These are phyloP conservation scores for Nanorana parkeri DNA, from an alignment of 2,113 vertebrate species.

Conservation along the genomic window DNA sequence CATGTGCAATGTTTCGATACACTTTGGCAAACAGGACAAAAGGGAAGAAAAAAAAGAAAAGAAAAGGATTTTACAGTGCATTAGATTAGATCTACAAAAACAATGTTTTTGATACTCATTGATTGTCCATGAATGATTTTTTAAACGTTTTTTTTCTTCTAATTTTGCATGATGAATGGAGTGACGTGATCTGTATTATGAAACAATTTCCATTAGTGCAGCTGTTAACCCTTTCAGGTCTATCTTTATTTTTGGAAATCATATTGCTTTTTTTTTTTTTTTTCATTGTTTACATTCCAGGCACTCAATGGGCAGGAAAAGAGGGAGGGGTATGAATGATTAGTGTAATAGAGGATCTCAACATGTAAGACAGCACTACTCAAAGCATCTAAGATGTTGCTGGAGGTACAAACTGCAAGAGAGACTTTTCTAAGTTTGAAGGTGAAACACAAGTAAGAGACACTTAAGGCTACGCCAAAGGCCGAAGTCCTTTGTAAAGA, in stretches of 20 bases:
- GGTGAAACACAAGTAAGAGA: constrained; percentile 47
- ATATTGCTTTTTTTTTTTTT: constrained; percentile 74
- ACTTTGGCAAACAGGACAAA: constrained; percentile 72
- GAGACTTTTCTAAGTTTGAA: background rate
- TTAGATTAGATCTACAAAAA: constrained; percentile 70
- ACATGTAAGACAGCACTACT: background rate
- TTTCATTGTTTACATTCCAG: constrained; percentile 68
- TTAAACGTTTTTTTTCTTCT: background rate
- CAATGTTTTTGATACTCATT: constrained; percentile 59
- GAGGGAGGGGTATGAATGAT: constrained; percentile 27
- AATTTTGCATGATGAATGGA: constrained; percentile 50
- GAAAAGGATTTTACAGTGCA: constrained; percentile 77
- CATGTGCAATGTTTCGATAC: constrained; percentile 69
- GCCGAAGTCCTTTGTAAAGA: constrained; percentile 48
- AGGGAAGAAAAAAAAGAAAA: constrained; percentile 47
- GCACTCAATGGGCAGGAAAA: constrained; percentile 66
- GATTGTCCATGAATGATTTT: constrained; percentile 68
- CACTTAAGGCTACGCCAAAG: constrained; percentile 56
- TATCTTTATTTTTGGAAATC: constrained; percentile 67
- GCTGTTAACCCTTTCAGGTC: constrained; percentile 68
- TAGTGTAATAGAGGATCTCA: constrained; percentile 54
- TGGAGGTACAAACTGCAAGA: constrained; percentile 32
- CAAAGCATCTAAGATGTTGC: constrained; percentile 21
- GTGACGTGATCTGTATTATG: constrained; percentile 8
- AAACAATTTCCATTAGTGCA: constrained; percentile 64